A percentile compares a stretch with the other conserved stretches of the same genome.
Evolutionary conservation across 2,797 vertebrate species (phyloP).

Genomic region (Onychomys leucogaster): DNA sequence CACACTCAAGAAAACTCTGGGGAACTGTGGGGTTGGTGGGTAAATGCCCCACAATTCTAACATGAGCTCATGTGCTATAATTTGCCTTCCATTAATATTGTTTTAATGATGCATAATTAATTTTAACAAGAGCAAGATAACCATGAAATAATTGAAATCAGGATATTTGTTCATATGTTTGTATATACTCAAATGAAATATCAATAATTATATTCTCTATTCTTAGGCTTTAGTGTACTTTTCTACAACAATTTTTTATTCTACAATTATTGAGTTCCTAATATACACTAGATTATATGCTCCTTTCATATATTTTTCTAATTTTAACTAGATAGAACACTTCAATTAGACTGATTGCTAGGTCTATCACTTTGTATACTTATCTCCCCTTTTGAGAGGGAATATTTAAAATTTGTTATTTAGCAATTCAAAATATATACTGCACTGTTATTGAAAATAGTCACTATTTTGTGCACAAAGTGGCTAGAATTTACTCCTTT

Average conservation of each 20-base stretch:
- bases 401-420: not conserved
- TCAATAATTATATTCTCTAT: not conserved
- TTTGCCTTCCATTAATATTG: not conserved
- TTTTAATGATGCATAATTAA: constrained; percentile 8
- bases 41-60: too few species aligned
- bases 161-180: not conserved
- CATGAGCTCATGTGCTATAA: not conserved
- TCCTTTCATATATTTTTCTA: not conserved
- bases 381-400: not conserved
- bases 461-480: not conserved
- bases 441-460: not conserved
- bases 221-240: not conserved
- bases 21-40: too few species aligned
- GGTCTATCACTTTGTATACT: not conserved
- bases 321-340: not conserved
- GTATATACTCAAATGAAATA: not conserved
- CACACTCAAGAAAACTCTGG: too few species aligned
- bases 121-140: not conserved
- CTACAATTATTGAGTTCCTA: not conserved
- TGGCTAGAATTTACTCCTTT: not conserved
- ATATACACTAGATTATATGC: not conserved
- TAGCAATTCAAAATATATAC: not conserved
- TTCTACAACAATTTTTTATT: not conserved
- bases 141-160: not conserved
- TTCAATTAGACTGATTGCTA: not conserved